phyloP scores from a whole-genome alignment of 92 coral and sea anemone genomes.

The Phenganax marumi region DNA sequence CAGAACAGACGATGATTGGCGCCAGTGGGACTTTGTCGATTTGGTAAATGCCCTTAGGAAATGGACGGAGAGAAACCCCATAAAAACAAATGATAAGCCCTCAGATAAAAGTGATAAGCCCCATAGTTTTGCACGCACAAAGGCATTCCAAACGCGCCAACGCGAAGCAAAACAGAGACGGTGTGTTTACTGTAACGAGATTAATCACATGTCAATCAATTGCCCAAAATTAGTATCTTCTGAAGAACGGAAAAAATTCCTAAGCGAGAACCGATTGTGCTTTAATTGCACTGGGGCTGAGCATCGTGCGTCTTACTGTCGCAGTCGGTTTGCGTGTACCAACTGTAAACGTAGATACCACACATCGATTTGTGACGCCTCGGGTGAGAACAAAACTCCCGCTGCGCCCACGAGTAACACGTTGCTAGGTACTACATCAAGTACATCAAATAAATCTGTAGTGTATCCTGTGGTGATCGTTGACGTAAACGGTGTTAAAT shows the following conservation, averaged over 20 bases:
- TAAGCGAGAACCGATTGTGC: slow-evolving; percentile 1
- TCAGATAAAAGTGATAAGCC: background rate
- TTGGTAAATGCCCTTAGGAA: slow-evolving; percentile 37
- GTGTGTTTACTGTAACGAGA: slow-evolving; percentile 12
- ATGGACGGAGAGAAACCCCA: slow-evolving; percentile 57
- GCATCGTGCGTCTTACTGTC: slow-evolving; percentile 31
- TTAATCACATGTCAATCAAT: background rate
- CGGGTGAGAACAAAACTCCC: background rate
- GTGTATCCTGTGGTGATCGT: no score
- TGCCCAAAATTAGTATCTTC: background rate
- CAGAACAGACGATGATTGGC: slow-evolving; percentile 52
- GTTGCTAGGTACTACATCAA: no score
- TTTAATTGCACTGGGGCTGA: slow-evolving; percentile 13
- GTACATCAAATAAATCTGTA: no score
- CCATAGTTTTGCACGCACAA: background rate
- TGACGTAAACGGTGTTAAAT: no score
- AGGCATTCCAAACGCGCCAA: background rate
- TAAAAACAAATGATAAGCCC: background rate
- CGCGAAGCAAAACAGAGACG: background rate
- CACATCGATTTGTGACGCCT: slow-evolving; percentile 41
- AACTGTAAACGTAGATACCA: slow-evolving; percentile 32
- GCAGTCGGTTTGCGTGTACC: slow-evolving; percentile 27
- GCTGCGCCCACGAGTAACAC: no score
- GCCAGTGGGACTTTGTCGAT: slow-evolving; percentile 41
- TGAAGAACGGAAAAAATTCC: slow-evolving; percentile 1